These are phyloP conservation scores for Brachionus koreanus DNA, from an alignment of 1,140 invertebrate species.

Conservation along the genomic window DNA sequence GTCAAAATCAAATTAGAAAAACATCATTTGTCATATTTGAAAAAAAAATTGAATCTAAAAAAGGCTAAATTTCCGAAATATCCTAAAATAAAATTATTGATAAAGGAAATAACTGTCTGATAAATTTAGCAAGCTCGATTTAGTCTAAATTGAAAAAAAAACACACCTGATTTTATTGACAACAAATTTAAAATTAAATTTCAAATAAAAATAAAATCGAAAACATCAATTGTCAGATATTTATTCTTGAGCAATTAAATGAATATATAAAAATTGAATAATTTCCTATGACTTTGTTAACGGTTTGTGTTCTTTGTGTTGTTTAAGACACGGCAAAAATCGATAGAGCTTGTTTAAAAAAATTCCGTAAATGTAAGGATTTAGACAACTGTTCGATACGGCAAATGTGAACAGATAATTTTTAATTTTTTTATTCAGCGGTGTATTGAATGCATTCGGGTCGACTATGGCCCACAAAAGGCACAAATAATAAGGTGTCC, in stretches of 20 bases:
- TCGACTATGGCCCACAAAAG: slow-evolving; percentile 22
- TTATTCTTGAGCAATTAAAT: background rate
- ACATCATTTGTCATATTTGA: no score
- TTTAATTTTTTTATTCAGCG: background rate
- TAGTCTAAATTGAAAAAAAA: no score
- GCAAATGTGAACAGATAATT: slow-evolving; percentile 41
- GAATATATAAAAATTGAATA: background rate
- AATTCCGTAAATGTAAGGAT: slow-evolving; percentile 40
- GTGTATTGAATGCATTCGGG: slow-evolving; percentile 16
- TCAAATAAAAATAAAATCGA: background rate
- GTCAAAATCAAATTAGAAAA: no score
- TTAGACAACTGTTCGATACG: slow-evolving; percentile 44
- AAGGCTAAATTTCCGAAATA: no score
- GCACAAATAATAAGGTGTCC: slow-evolving; percentile 43
- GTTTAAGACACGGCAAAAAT: slow-evolving; percentile 8
- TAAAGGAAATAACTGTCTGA: no score
- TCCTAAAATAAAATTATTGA: no score
- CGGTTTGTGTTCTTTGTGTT: background rate
- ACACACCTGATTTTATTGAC: no score
- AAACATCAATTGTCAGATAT: slow-evolving; percentile 2
- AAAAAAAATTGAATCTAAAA: no score
- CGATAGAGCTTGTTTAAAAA: slow-evolving; percentile 18
- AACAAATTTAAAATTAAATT: background rate
- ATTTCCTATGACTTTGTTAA: background rate
- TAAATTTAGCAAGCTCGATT: no score